These are phyloP conservation scores for Synergus gifuensis DNA, from an alignment of 2,888 invertebrate species.

Conservation along the genomic window DNA sequence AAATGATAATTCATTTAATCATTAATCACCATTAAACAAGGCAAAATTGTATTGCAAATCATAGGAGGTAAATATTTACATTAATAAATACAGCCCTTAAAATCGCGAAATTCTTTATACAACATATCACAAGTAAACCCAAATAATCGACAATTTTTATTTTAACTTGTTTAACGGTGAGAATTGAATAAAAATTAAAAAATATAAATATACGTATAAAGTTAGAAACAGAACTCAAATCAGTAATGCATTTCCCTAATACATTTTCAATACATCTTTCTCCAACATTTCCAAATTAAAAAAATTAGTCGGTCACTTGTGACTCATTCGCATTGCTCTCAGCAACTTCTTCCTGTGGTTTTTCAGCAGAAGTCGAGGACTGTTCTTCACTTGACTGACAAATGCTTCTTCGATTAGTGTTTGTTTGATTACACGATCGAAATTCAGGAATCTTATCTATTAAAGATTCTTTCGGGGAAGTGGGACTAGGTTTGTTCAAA, in stretches of 20 bases:
- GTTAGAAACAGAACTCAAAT: not conserved
- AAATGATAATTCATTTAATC: not conserved
- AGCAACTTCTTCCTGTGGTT: slow-evolving; percentile 43
- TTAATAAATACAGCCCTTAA: slow-evolving; percentile 37
- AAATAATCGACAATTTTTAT: slow-evolving; percentile 9
- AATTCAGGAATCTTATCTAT: slow-evolving; percentile 30
- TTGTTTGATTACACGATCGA: slow-evolving; percentile 23
- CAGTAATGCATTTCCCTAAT: not conserved
- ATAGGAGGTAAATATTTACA: slow-evolving; percentile 31
- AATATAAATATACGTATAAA: not conserved
- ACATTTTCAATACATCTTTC: not conserved
- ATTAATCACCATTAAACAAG: slow-evolving; percentile 12
- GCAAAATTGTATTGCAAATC: slow-evolving; percentile 4
- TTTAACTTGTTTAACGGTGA: slow-evolving; percentile 3
- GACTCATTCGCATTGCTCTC: slow-evolving; percentile 6
- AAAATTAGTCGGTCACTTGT: not conserved
- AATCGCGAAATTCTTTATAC: slow-evolving; percentile 33
- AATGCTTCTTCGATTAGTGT: slow-evolving; percentile 37
- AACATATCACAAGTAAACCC: slow-evolving; percentile 30
- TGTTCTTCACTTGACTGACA: slow-evolving; percentile 45
- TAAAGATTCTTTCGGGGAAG: slow-evolving; percentile 63
- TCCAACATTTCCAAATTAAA: not conserved
- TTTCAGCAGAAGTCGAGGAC: slow-evolving; percentile 43
- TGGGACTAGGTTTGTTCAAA: slow-evolving; percentile 67
- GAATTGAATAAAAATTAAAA: not conserved